Evolutionary conservation across 2,888 invertebrate species (phyloP).

Genomic region (Drosophila anomalata): DNA sequence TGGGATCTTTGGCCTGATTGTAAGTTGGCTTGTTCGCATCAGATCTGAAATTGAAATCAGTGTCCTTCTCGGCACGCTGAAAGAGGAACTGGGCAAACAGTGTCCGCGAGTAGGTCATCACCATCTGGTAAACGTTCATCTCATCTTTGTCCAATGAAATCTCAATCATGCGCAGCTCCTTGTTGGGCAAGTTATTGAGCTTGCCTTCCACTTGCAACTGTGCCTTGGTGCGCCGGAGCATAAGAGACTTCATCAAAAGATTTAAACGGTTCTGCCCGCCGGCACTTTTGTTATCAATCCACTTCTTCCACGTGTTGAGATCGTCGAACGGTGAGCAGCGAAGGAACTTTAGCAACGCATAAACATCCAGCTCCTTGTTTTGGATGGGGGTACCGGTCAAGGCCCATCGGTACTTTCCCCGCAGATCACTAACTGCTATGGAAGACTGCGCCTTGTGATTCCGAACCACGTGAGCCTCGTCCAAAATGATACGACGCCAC

Average conservation of each 20-base stretch:
- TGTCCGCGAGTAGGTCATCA: slow-evolving; percentile 89
- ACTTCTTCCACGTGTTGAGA: slow-evolving; percentile 93
- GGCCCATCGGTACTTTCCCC: slow-evolving; percentile 88
- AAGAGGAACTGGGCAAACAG: slow-evolving; percentile 91
- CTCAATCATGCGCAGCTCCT: slow-evolving; percentile 85
- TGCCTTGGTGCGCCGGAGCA: slow-evolving; percentile 94
- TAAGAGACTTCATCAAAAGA: slow-evolving; percentile 92
- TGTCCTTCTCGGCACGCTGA: slow-evolving; percentile 89
- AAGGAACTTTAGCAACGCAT: slow-evolving; percentile 92
- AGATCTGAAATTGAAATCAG: slow-evolving; percentile 76
- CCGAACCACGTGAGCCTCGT: slow-evolving; percentile 96
- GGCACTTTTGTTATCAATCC: slow-evolving; percentile 93
- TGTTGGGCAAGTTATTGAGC: slow-evolving; percentile 87
- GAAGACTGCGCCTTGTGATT: slow-evolving; percentile 93
- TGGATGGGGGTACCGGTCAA: slow-evolving; percentile 98
- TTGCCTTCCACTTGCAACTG: slow-evolving; percentile 89
- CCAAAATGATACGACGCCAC: slow-evolving; percentile 95
- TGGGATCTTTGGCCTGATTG: slow-evolving; percentile 82
- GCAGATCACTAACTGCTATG: slow-evolving; percentile 87
- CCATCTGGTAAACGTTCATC: slow-evolving; percentile 90
- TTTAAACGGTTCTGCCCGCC: slow-evolving; percentile 93
- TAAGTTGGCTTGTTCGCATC: slow-evolving; percentile 68
- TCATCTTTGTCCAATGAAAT: slow-evolving; percentile 89
- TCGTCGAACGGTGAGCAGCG: slow-evolving; percentile 95
- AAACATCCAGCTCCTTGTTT: slow-evolving; percentile 94